Percentiles rank a stretch among this genome's conserved stretches.
Conservation (phyloP, 2,797 vertebrate species). For the Oreochromis grahami region DNA sequence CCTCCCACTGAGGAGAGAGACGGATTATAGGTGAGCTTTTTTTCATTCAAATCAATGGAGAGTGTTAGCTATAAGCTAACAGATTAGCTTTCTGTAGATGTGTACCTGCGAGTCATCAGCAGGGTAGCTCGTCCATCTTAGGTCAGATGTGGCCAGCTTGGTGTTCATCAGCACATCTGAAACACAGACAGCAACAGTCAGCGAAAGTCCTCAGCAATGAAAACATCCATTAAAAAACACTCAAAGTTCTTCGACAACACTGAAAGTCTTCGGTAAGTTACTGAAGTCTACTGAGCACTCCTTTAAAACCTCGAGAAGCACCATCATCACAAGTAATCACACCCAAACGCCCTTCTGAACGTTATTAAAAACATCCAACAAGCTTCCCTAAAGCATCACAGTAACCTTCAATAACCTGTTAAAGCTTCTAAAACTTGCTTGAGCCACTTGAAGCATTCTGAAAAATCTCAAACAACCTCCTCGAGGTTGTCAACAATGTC, state of each 20-base stretch:
- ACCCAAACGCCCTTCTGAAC: too few relatives aligned
- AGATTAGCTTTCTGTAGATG: fast-evolving
- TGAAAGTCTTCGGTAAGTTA: neutral
- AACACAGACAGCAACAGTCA: neutral
- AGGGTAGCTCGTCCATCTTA: constrained; percentile 80
- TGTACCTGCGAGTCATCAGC: constrained; percentile 72
- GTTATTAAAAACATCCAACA: neutral
- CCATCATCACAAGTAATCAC: neutral
- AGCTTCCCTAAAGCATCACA: neutral
- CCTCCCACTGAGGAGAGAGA: constrained; percentile 82
- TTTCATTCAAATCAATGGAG: fast-evolving
- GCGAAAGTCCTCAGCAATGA: neutral
- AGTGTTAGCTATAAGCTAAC: neutral
- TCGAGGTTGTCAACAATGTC: neutral
- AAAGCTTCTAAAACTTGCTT: neutral
- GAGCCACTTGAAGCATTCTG: neutral
- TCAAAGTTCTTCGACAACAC: neutral
- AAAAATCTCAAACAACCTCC: neutral
- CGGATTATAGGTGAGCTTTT: neutral
- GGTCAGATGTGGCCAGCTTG: constrained; percentile 82
- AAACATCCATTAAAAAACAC: neutral
- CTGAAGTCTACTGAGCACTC: neutral
- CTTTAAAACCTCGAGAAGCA: fast-evolving
- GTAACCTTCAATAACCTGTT: too few relatives aligned
- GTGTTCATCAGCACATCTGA: constrained; percentile 81